phyloP scores from a whole-genome alignment of 1,140 invertebrate genomes.

The Neoseiulus cucumeris region DNA sequence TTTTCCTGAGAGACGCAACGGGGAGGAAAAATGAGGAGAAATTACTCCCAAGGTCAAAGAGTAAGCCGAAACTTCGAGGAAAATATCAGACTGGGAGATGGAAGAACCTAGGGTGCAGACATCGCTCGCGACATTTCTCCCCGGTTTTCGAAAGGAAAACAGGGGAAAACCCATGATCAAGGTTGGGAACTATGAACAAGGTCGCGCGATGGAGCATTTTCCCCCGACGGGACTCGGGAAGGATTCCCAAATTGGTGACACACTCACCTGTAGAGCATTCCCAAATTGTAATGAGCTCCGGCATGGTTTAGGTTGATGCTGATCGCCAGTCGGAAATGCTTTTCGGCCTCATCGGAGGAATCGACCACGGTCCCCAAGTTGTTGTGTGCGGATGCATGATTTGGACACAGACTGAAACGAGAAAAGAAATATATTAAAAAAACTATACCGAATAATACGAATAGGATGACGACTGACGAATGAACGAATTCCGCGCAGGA shows the following conservation, averaged over 20 bases:
- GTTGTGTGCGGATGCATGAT: constrained; percentile 66
- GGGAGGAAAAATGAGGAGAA: constrained; percentile 13
- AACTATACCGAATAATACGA: background rate
- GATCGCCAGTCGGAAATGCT: constrained; percentile 53
- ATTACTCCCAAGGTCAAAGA: background rate
- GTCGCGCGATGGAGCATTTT: too few relatives aligned
- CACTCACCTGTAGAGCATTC: constrained; percentile 53
- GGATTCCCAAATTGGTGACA: constrained; percentile 20
- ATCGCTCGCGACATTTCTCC: too few relatives aligned
- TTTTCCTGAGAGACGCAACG: constrained; percentile 24
- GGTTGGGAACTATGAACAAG: too few relatives aligned
- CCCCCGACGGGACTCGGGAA: constrained; percentile 18
- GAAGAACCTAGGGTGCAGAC: too few relatives aligned
- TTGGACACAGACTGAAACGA: constrained; percentile 51
- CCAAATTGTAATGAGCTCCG: constrained; percentile 66
- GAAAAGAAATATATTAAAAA: constrained; percentile 8
- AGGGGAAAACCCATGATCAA: too few relatives aligned
- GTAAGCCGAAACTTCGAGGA: background rate
- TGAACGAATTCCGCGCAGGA: background rate
- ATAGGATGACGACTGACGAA: background rate
- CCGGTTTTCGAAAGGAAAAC: too few relatives aligned
- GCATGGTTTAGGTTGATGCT: constrained; percentile 50
- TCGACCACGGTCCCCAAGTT: constrained; percentile 59
- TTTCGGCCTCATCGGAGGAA: constrained; percentile 41
- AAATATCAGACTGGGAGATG: background rate